Evolutionary conservation across 2,797 vertebrate species (phyloP).

Genomic region (Danio aesculapii): DNA sequence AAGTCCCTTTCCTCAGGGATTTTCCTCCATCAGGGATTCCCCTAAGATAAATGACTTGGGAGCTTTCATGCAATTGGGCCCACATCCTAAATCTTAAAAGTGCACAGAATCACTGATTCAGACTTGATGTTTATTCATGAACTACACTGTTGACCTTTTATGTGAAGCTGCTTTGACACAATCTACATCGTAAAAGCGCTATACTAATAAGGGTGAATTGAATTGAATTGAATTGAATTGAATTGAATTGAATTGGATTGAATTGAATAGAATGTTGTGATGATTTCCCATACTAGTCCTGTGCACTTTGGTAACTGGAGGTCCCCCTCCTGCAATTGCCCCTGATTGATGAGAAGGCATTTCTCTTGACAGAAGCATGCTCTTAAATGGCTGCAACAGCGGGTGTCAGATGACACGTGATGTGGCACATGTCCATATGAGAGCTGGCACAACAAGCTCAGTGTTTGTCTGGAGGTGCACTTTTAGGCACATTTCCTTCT

Average conservation of each 20-base stretch:
- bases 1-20: too few species aligned
- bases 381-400: conserved; percentile 74
- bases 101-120: background rate
- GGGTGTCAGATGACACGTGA: conserved; percentile 73
- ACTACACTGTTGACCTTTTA: too few species aligned
- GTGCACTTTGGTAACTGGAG: conserved; percentile 66
- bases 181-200: too few species aligned
- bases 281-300: conserved; percentile 44
- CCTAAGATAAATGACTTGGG: too few species aligned
- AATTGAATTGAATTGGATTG: too few species aligned
- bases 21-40: too few species aligned
- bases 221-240: too few species aligned
- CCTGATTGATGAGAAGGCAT: conserved; percentile 74
- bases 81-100: background rate
- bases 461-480: background rate
- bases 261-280: too few species aligned
- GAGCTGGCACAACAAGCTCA: conserved; percentile 19
- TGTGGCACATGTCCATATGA: conserved; percentile 53
- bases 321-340: conserved; percentile 63
- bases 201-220: too few species aligned
- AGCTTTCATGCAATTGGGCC: background rate
- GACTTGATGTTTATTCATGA: background rate
- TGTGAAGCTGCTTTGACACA: too few species aligned
- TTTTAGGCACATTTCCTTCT: conserved; percentile 2
- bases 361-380: conserved; percentile 70